Evolutionary conservation across 2,888 invertebrate species (phyloP).

Genomic region (Drosophila maculinotata): DNA sequence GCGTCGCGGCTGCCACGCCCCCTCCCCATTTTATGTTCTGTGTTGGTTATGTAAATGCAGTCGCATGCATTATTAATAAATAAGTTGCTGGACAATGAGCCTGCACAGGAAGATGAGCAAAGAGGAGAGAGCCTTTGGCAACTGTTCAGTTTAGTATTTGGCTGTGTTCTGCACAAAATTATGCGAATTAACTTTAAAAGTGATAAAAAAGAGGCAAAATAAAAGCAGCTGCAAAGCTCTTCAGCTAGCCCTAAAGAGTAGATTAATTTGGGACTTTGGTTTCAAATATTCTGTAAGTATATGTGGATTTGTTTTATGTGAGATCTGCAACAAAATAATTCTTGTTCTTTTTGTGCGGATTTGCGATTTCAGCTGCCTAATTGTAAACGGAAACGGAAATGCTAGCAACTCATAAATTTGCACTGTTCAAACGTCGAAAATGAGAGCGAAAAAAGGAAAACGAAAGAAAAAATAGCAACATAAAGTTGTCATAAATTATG

Average conservation of each 20-base stretch:
- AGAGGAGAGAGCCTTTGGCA: background rate
- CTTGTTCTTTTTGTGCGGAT: too few species aligned
- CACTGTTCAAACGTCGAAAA: conserved; percentile 25
- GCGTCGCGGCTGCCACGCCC: conserved; percentile 33
- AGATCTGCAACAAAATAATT: background rate
- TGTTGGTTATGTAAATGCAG: conserved; percentile 48
- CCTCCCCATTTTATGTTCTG: background rate
- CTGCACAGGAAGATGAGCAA: background rate
- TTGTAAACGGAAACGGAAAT: conserved; percentile 70
- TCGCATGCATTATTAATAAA: conserved; percentile 62
- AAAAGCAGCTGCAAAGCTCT: background rate
- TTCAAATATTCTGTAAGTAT: background rate
- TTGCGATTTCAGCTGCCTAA: conserved; percentile 41
- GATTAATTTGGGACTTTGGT: too few species aligned
- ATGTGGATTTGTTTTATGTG: background rate
- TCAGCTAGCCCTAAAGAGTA: background rate
- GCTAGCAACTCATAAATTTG: conserved; percentile 55
- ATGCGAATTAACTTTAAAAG: conserved; percentile 32
- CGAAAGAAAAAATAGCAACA: conserved; percentile 14
- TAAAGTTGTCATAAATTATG: conserved; percentile 61
- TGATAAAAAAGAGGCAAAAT: background rate
- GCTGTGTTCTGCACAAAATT: background rate
- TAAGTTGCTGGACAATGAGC: conserved; percentile 24
- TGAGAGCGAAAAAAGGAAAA: conserved; percentile 1
- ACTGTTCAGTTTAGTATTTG: conserved; percentile 11